phyloP scores from a whole-genome alignment of 2,888 invertebrate species.

The Chelonus formosanus region DNA sequence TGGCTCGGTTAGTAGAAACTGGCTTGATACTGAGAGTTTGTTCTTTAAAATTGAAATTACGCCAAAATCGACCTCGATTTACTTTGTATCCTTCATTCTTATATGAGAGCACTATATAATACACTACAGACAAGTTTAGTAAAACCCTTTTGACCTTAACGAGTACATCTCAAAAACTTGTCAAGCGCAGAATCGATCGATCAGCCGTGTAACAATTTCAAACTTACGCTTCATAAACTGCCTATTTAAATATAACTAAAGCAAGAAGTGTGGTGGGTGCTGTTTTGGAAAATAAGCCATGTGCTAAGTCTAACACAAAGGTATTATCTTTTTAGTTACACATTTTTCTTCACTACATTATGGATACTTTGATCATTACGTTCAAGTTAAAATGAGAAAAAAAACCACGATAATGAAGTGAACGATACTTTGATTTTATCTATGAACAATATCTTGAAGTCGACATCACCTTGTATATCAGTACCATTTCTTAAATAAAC shows the following conservation, averaged over 20 bases:
- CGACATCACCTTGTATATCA: too few species aligned
- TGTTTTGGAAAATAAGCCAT: background rate
- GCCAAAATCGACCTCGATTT: background rate
- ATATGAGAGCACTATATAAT: too few species aligned
- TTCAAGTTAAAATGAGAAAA: too few species aligned
- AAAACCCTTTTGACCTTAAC: constrained; percentile 9
- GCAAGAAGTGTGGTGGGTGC: constrained; percentile 11
- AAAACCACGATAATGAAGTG: too few species aligned
- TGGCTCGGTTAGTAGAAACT: background rate
- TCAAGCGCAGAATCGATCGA: constrained; percentile 20
- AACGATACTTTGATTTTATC: too few species aligned
- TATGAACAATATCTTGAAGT: too few species aligned
- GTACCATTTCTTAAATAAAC: too few species aligned
- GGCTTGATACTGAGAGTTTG: background rate
- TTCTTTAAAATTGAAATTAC: background rate
- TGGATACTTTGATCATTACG: too few species aligned
- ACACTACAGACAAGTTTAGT: background rate
- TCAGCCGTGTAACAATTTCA: constrained; percentile 40
- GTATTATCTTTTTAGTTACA: background rate
- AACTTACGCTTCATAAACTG: constrained; percentile 29
- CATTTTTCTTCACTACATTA: too few species aligned
- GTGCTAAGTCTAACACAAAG: constrained; percentile 10
- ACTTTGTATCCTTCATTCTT: background rate
- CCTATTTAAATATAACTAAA: constrained; percentile 5
- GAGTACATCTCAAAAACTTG: background rate